Base-by-base conservation (phyloP, 2,113 vertebrate species). In the Hippopotamus amphibius region DNA sequence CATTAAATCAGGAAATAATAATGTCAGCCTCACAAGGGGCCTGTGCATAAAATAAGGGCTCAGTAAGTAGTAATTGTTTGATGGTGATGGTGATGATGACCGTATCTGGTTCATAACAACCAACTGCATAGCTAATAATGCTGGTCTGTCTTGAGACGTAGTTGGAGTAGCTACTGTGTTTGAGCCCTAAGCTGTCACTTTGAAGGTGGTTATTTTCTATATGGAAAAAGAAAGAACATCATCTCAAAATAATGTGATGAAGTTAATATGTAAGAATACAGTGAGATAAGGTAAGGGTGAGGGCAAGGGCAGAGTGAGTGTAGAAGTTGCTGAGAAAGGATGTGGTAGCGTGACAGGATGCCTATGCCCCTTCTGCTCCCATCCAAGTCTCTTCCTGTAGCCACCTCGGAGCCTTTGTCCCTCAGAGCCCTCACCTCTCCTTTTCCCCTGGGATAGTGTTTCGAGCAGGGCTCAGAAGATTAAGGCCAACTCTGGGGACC, bases 191-290 rank as follows among this genome's bases (percentile, higher is more conserved):
- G 6, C 28, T 94, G 26, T 90, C 43, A 76, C 89, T 90, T n/a
- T 76, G 66, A 93, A 94, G 65, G 80, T 37, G 6, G 63, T 24
- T 81, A 48, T 91, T 69, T 88, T 86, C 41, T 48, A n/a, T 80
- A 41, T 69, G 46, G 92, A 92, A 95, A 85, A 95, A 93, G 15
- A 77, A n/a, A 84, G 16, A 90, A 53, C 16, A 81, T 13, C 22
- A 81, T 76, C 53, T 95, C 76, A 81, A 83, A 95, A 79, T 79
- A 76, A 66, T 88, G 43, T 72, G 83, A 85, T 53, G 46, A 89
- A 79, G 68, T 43, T 43, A 90, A 95, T 33, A 57, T 21, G 15
- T 55, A 83, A 80, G 72, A 61, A 91, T 80, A 88, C 95, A 89
- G 79, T 66, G 28, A 76, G 76, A 33, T 41, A 87, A 94, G 43